A percentile compares a stretch with the other conserved stretches of the same genome.
phyloP scores from a whole-genome alignment of 2,797 vertebrate species.

The Alauda arvensis region DNA sequence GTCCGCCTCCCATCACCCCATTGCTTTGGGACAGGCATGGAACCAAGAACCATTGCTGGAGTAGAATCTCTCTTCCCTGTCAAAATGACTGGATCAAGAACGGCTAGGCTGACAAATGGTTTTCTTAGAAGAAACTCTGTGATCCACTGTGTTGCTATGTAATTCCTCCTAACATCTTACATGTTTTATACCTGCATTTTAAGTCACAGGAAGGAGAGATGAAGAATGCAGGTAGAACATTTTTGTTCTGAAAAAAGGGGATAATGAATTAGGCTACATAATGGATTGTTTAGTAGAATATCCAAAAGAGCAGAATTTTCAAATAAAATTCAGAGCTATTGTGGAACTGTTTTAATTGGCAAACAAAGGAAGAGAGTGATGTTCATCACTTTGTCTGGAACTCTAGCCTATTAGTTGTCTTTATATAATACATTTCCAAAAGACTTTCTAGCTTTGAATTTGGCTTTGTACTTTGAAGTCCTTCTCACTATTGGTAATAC shows the following conservation, averaged over 20 bases:
- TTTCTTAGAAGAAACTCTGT: neutral
- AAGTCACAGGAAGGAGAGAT: neutral
- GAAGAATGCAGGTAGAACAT: neutral
- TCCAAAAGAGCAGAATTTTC: neutral
- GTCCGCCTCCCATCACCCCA: neutral
- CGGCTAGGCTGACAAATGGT: neutral
- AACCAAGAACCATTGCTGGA: neutral
- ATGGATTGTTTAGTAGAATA: neutral
- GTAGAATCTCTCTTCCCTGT: neutral
- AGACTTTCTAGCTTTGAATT: slow-evolving; percentile 8
- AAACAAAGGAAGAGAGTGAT: neutral
- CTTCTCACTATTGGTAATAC: neutral
- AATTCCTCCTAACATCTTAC: neutral
- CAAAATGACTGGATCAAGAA: neutral
- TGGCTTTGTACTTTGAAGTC: slow-evolving; percentile 11
- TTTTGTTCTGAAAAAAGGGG: neutral
- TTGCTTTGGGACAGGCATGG: neutral
- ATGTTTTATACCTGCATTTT: neutral
- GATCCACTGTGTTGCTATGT: neutral
- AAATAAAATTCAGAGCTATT: neutral
- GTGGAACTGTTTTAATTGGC: neutral
- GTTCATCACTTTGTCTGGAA: neutral
- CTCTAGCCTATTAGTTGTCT: neutral
- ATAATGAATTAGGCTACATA: neutral
- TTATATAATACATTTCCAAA: neutral